phyloP scores from a whole-genome alignment of 2,797 vertebrate species.

The Rhabdomys pumilio region DNA sequence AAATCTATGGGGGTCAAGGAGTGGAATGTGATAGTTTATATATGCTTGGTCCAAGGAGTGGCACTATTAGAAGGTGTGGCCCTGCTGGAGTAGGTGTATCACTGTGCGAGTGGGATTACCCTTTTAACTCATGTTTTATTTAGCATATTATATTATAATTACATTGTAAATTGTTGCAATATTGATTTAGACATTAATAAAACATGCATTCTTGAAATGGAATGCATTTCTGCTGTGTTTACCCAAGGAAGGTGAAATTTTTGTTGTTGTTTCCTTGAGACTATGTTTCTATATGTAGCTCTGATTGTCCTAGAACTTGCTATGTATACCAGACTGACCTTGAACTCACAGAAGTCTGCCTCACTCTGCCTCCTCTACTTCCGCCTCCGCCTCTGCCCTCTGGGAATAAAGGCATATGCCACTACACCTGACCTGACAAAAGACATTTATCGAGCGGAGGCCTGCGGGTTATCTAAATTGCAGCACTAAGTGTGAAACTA shows the following conservation, averaged over 20 bases:
- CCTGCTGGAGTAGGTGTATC: neutral
- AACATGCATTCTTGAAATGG: conserved; percentile 16
- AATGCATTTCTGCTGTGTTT: conserved; percentile 48
- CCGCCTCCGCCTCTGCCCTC: neutral
- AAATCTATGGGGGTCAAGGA: too few species aligned
- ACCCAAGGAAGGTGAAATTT: neutral
- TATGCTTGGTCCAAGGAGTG: neutral
- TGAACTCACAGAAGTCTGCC: neutral
- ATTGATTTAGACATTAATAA: conserved; percentile 26
- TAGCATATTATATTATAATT: conserved; percentile 4
- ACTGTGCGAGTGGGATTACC: neutral
- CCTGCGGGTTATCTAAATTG: conserved; percentile 61
- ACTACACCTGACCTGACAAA: neutral
- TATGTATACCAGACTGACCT: neutral
- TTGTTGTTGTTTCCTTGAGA: neutral
- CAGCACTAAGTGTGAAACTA: neutral
- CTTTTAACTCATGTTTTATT: neutral
- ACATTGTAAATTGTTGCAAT: conserved; percentile 44
- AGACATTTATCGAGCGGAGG: neutral
- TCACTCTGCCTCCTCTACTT: neutral
- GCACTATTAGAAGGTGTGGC: neutral
- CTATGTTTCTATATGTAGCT: neutral
- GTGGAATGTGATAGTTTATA: neutral
- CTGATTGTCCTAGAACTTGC: neutral
- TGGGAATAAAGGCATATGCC: neutral